Conservation (phyloP, 2,888 invertebrate genomes). For the Odontothrips loti region DNA sequence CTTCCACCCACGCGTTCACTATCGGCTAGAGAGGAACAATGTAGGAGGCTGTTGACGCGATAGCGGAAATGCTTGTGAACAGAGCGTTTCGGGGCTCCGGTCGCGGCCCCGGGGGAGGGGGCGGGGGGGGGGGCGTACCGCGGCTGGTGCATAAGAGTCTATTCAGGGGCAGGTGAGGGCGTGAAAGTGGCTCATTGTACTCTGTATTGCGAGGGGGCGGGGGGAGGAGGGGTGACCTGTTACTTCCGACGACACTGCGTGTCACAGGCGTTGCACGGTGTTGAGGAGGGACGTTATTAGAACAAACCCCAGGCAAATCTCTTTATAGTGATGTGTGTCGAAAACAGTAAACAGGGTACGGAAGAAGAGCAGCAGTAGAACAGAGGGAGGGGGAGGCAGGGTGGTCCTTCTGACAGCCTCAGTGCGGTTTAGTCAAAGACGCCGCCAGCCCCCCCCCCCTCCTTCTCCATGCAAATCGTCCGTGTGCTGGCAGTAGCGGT, state of each 20-base stretch:
- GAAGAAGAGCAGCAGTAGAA: no score
- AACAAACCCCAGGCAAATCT: no score
- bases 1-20: slow-evolving; percentile 15
- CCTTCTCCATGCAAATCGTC: background rate
- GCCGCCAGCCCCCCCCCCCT: background rate
- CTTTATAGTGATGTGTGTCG: no score
- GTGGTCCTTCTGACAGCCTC: background rate
- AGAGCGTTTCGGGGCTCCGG: background rate
- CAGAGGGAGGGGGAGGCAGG: background rate
- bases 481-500: background rate
- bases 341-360: no score
- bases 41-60: slow-evolving; percentile 4
- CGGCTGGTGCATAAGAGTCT: background rate
- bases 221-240: no score
- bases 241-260: no score
- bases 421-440: background rate
- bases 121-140: background rate
- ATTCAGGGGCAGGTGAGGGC: slow-evolving; percentile 10
- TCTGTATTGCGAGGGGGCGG: no score
- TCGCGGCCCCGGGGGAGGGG: background rate
- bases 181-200: background rate
- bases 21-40: slow-evolving; percentile 6
- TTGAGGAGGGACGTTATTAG: no score
- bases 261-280: no score
- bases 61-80: background rate